phyloP scores from a whole-genome alignment of 2,113 vertebrate genomes.

The Opisthocomus hoazin region DNA sequence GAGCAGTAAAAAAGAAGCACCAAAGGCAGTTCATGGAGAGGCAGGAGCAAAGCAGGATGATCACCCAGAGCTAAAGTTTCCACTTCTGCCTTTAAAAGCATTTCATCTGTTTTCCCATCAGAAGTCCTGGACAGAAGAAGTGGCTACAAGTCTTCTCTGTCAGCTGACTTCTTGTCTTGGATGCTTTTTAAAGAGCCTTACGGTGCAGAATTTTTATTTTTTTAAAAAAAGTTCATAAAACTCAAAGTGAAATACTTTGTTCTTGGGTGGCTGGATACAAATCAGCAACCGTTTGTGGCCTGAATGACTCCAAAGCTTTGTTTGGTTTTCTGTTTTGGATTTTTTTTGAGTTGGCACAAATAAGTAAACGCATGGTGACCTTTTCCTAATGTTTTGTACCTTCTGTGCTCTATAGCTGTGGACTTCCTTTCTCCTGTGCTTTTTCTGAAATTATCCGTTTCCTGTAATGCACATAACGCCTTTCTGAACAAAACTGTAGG shows the following conservation, averaged over 20 bases:
- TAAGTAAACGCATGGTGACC: background rate
- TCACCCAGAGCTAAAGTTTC: background rate
- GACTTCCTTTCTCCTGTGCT: background rate
- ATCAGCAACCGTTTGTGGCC: background rate
- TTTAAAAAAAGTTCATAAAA: background rate
- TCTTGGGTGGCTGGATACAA: background rate
- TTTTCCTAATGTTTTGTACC: background rate
- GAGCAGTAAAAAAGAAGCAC: background rate
- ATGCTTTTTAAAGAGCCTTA: background rate
- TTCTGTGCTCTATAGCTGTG: background rate
- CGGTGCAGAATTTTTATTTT: background rate
- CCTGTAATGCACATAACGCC: rapidly evolving
- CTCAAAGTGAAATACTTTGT: background rate
- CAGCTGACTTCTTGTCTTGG: background rate
- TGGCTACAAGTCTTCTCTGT: background rate
- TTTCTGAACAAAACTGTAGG: background rate
- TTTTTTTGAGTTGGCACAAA: background rate
- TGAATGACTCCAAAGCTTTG: background rate
- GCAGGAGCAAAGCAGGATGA: background rate
- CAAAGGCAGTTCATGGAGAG: background rate
- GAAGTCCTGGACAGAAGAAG: background rate
- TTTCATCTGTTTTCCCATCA: background rate
- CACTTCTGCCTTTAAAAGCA: background rate
- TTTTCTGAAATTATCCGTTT: background rate
- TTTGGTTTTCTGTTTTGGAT: background rate